Conservation (phyloP, 64 coral and sea anemone genomes). For the Porites australiensis region DNA sequence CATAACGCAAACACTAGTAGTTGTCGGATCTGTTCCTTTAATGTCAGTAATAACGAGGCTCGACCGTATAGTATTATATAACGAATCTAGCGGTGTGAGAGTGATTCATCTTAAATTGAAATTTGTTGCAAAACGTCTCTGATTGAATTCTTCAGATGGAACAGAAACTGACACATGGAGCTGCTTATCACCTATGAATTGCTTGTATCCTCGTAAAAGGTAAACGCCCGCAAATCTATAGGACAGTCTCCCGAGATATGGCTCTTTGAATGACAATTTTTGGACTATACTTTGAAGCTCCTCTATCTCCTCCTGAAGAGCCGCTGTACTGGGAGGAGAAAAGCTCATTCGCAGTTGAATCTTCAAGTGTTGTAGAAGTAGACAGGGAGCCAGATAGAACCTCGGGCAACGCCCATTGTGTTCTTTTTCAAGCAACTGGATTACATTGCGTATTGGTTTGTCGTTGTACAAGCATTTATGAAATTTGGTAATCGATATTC, state of each 20-base stretch:
- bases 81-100: no score
- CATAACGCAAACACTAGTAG: no score
- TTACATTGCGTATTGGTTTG: conserved; percentile 15
- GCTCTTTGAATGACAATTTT: conserved; percentile 31
- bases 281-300: conserved; percentile 11
- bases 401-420: conserved; percentile 21
- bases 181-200: conserved; percentile 11
- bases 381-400: conserved; percentile 33
- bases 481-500: conserved; percentile 52
- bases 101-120: conserved; percentile 29
- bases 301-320: conserved; percentile 11
- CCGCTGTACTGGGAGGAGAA: not conserved
- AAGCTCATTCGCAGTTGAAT: conserved; percentile 21
- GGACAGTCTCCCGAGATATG: conserved; percentile 52
- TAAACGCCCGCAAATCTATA: conserved; percentile 47
- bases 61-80: no score
- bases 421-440: conserved; percentile 13
- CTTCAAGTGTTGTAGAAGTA: conserved; percentile 36
- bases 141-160: conserved; percentile 12
- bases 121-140: conserved; percentile 44
- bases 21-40: no score
- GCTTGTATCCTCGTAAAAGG: conserved; percentile 27
- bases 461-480: conserved; percentile 20
- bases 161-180: not conserved
- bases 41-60: no score